Conservation (phyloP, 2,888 invertebrate genomes). For the Ectobius pallidus region DNA sequence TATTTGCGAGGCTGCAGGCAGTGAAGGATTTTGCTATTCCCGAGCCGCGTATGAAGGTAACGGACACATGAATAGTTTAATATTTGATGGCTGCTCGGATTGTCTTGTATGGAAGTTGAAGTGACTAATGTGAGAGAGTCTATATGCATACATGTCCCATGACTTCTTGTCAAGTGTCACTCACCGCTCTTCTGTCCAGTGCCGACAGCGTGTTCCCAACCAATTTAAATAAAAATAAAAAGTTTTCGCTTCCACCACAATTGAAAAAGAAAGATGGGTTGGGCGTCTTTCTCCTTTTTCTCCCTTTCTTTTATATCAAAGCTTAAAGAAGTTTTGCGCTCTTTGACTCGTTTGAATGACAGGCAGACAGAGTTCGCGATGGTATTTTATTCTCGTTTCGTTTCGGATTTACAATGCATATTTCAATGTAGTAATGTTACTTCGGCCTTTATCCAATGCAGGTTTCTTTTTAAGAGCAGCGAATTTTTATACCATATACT, state of each 20-base stretch:
- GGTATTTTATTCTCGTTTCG: neutral
- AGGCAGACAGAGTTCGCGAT: neutral
- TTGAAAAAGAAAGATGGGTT: conserved; percentile 6
- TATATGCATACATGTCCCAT: conserved; percentile 20
- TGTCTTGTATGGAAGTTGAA: too few species aligned
- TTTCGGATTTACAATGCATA: conserved; percentile 27
- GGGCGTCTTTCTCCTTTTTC: too few species aligned
- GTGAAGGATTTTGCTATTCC: too few species aligned
- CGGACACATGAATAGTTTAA: too few species aligned
- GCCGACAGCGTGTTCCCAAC: conserved; percentile 13
- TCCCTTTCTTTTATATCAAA: neutral
- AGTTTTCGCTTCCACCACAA: neutral
- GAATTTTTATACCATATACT: neutral
- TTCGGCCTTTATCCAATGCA: neutral
- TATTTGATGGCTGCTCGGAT: neutral
- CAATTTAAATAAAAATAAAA: conserved; percentile 26
- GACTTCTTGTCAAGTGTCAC: conserved; percentile 8
- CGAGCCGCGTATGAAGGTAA: too few species aligned
- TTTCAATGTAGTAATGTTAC: conserved; percentile 17
- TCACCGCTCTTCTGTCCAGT: conserved; percentile 2
- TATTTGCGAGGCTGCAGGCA: too few species aligned
- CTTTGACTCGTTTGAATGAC: conserved; percentile 10
- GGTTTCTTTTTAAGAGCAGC: neutral
- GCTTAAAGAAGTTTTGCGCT: neutral
- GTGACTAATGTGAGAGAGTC: neutral